Conservation (phyloP, 1,140 invertebrate species). For the Temnothorax longispinosus region DNA sequence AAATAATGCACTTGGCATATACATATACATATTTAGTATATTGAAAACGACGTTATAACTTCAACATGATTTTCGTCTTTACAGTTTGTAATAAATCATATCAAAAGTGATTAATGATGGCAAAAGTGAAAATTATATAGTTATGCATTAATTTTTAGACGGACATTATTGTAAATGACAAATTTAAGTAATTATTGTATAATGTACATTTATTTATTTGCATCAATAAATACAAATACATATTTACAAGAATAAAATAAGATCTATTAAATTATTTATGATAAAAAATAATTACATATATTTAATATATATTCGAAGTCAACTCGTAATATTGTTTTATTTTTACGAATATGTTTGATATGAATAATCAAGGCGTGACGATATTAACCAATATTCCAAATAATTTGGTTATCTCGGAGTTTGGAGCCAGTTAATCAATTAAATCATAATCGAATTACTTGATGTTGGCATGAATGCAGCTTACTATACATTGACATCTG, state of each 20-base stretch:
- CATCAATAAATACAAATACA: not conserved
- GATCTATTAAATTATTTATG: not conserved
- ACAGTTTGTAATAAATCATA: not conserved
- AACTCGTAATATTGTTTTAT: not conserved
- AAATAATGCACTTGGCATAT: slow-evolving; percentile 8
- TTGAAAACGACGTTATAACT: not conserved
- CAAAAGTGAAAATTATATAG: not conserved
- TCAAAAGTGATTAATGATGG: slow-evolving; percentile 5
- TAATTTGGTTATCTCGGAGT: slow-evolving; percentile 19
- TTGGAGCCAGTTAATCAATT: not conserved
- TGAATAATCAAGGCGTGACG: slow-evolving; percentile 27
- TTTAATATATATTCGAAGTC: not conserved
- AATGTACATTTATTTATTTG: not conserved
- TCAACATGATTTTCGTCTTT: not conserved
- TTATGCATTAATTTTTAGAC: not conserved
- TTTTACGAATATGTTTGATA: not conserved
- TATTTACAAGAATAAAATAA: not conserved
- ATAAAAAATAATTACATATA: not conserved
- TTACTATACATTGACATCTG: not conserved
- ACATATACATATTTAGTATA: not conserved
- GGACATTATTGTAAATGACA: not conserved
- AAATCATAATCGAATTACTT: not conserved
- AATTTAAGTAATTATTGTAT: not conserved
- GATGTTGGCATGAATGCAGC: not conserved
- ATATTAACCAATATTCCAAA: not conserved